Percentiles rank a stretch among this genome's conserved stretches.
Evolutionary conservation across 2,797 vertebrate genomes (phyloP).

Genomic region (Lagodon rhomboides): DNA sequence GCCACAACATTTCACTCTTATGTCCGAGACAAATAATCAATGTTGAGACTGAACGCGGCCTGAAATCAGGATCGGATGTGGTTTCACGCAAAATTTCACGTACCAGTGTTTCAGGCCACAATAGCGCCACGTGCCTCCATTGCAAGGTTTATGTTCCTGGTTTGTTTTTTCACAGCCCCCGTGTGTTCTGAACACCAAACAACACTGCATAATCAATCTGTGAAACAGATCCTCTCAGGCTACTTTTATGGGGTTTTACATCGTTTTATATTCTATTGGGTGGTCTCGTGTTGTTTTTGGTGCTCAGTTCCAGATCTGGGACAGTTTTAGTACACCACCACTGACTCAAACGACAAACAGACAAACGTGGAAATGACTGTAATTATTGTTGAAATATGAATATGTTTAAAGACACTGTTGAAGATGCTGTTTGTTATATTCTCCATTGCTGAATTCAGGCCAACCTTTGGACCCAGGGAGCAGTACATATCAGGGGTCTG

Average conservation of each 20-base stretch:
- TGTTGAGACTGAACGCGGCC: conserved; percentile 54
- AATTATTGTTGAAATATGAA: conserved; percentile 81
- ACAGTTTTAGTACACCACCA: conserved; percentile 61
- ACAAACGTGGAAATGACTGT: conserved; percentile 69
- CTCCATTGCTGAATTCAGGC: conserved; percentile 70
- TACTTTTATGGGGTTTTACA: conserved; percentile 56
- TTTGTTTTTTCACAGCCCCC: conserved; percentile 58
- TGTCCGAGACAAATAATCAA: conserved; percentile 56
- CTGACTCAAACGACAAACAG: conserved; percentile 40
- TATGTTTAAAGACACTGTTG: conserved; percentile 86
- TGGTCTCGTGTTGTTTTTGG: conserved; percentile 70
- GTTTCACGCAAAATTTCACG: conserved; percentile 41
- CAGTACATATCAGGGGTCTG: conserved; percentile 81
- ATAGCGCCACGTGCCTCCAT: conserved; percentile 22
- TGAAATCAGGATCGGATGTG: conserved; percentile 48
- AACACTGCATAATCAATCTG: conserved; percentile 76
- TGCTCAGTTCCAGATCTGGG: conserved; percentile 68
- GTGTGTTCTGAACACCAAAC: conserved; percentile 72
- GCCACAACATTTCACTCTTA: conserved; percentile 63
- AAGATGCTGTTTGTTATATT: conserved; percentile 80
- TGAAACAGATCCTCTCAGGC: conserved; percentile 85
- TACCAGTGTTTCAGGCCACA: conserved; percentile 46
- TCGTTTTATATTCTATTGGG: conserved; percentile 63
- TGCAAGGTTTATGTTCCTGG: conserved; percentile 41
- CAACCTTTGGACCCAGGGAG: conserved; percentile 79